Evolutionary conservation across 2,113 vertebrate species (phyloP), one percentile per base, ranked within the genome.

Genomic region (Pseudorasbora parva): DNA sequence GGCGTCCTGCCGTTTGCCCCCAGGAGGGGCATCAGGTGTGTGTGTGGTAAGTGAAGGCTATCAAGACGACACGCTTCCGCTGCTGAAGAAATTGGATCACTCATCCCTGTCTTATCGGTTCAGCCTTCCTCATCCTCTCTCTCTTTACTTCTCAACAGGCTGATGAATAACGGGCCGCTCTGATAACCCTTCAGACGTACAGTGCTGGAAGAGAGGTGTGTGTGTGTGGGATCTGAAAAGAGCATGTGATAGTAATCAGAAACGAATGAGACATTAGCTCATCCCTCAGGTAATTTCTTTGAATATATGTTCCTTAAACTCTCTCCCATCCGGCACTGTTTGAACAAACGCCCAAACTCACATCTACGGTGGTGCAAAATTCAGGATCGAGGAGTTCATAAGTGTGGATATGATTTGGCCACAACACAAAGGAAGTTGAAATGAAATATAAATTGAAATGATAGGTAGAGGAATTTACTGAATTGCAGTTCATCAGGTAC

Each of bases 61-160:
- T 75, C 8, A 27, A 30, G 15, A 27, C 6, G 72, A 75, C 72
- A 75, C 47, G 25, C 47, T 75, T 75, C 47, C 12, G 23, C 72
- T 51, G 72, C 47, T 75, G 47, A 43, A 75, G 47, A 54, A 75
- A 75, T 75, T 75, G 72, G 47, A 75, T 75, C 72, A 75, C 72
- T 75, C 72, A 54, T 51, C 72, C 72, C 72, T 75, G 72, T 75
- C 72, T 75, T 75, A 75, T 75, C 72, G 72, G 23, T 51, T 54
- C 47, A 30, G 43, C 72, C 71, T 17, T 74, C 71, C 23, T 51
- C 2, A 8, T 49, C 23, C 47, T 33, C 47, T 54, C 72, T 75
- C 47, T 54, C 72, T 75, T 33, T 75, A 12, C n/a, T 47, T 47
- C 43, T 73, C 43, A 25, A 73, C 71, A 73, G 43, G 4, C 41